phyloP scores from a whole-genome alignment of 2,113 vertebrate genomes.

The Mesocricetus auratus region DNA sequence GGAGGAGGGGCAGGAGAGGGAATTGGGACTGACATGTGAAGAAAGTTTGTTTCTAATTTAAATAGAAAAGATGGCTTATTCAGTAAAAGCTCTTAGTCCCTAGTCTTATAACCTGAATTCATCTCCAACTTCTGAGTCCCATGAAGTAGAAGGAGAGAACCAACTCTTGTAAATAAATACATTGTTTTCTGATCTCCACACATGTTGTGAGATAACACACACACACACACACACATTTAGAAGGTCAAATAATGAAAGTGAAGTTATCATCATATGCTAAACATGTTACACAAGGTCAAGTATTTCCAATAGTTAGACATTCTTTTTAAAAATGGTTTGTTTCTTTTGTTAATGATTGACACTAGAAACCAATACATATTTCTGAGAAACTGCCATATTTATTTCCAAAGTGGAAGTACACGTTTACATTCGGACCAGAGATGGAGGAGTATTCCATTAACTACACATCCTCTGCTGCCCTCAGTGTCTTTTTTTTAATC shows the following conservation, averaged over 20 bases:
- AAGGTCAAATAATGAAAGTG: neutral
- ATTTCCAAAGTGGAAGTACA: too few relatives aligned
- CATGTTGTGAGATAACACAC: neutral
- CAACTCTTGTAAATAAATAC: too few relatives aligned
- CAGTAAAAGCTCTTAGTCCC: neutral
- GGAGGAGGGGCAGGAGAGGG: too few relatives aligned
- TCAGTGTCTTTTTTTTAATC: too few relatives aligned
- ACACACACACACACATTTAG: neutral
- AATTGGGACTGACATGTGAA: too few relatives aligned
- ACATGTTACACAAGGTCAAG: neutral
- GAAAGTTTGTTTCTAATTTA: too few relatives aligned
- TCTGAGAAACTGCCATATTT: too few relatives aligned
- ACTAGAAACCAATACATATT: neutral
- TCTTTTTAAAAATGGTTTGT: neutral
- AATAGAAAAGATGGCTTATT: neutral
- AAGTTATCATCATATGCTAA: neutral
- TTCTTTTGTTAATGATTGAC: neutral
- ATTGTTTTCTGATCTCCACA: neutral
- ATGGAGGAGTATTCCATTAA: too few relatives aligned
- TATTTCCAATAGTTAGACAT: neutral
- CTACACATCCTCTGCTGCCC: too few relatives aligned
- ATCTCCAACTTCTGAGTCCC: neutral
- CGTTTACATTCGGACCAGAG: too few relatives aligned
- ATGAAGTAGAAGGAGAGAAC: neutral
- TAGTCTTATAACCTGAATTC: neutral